These are phyloP conservation scores for Hipparchia semele DNA, from an alignment of 2,888 invertebrate species.

Conservation along the genomic window DNA sequence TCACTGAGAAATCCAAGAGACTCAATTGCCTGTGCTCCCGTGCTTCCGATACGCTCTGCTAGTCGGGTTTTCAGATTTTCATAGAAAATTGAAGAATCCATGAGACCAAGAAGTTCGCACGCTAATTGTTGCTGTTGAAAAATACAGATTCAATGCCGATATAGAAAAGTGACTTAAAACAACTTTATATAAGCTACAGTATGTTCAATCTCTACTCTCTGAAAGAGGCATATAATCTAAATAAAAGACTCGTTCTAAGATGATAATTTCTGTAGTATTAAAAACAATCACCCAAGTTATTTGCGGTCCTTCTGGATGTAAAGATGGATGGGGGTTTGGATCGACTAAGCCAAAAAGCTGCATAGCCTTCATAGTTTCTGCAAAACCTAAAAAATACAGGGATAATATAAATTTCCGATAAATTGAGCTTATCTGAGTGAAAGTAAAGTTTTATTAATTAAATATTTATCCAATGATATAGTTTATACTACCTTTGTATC, in stretches of 20 bases:
- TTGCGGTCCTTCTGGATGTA: constrained; percentile 98
- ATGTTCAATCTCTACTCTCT: neutral
- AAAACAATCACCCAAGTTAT: constrained; percentile 92
- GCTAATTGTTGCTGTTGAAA: constrained; percentile 88
- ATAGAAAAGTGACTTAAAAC: too few relatives aligned
- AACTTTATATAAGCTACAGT: neutral
- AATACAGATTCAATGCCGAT: neutral
- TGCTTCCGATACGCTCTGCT: constrained; percentile 89
- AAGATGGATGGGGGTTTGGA: constrained; percentile 91
- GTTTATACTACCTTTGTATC: constrained; percentile 86
- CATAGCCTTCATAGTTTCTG: constrained; percentile 93
- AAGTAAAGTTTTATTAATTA: neutral
- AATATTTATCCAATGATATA: neutral
- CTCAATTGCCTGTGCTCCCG: constrained; percentile 90
- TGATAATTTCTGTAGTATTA: neutral
- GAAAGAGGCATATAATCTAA: too few relatives aligned
- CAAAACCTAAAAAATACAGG: constrained; percentile 85
- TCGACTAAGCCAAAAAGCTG: constrained; percentile 95
- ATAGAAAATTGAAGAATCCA: constrained; percentile 94
- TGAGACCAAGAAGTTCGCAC: constrained; percentile 92
- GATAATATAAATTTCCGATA: neutral
- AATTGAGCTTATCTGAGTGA: neutral
- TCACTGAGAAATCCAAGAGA: constrained; percentile 95
- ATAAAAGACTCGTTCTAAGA: neutral
- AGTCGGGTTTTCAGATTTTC: constrained; percentile 95